These are phyloP conservation scores for Gymnocypris eckloni DNA, from an alignment of 2,797 vertebrate genomes.

Conservation along the genomic window DNA sequence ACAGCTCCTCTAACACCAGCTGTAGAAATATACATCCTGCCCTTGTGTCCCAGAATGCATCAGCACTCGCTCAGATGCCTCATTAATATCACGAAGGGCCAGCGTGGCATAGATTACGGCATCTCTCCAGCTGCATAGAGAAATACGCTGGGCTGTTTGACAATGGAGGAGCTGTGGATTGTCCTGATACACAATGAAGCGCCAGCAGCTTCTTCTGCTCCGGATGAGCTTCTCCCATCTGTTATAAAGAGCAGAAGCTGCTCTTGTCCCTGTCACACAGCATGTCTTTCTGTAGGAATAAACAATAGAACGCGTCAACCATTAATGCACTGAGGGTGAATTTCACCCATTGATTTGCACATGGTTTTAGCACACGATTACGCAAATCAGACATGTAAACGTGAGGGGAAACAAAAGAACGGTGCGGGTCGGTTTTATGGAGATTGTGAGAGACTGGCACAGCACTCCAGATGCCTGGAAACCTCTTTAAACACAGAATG, in stretches of 20 bases:
- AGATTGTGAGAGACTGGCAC: not conserved
- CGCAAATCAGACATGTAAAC: not conserved
- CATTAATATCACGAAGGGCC: conserved; percentile 30
- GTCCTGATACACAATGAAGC: conserved; percentile 55
- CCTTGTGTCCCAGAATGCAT: conserved; percentile 4
- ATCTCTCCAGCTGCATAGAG: conserved; percentile 35
- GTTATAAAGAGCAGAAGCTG: not conserved
- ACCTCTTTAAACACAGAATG: not conserved
- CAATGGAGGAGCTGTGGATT: conserved; percentile 33
- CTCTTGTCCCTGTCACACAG: not conserved
- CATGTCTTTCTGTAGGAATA: not conserved
- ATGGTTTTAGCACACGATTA: not conserved
- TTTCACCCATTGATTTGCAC: not conserved
- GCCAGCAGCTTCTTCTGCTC: conserved; percentile 45
- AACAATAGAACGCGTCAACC: not conserved
- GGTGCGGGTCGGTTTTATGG: not conserved
- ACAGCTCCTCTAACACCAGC: not conserved
- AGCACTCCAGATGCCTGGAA: not conserved
- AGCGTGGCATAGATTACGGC: conserved; percentile 20
- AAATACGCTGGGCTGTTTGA: conserved; percentile 32
- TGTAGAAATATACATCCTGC: not conserved
- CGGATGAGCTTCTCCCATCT: conserved; percentile 22
- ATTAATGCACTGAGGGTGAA: not conserved
- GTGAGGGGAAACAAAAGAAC: not conserved
- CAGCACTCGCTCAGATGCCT: not conserved